A percentile compares a stretch with the other conserved stretches of the same genome.
Evolutionary conservation across 2,113 vertebrate genomes (phyloP).

Genomic region (Centrocercus urophasianus): DNA sequence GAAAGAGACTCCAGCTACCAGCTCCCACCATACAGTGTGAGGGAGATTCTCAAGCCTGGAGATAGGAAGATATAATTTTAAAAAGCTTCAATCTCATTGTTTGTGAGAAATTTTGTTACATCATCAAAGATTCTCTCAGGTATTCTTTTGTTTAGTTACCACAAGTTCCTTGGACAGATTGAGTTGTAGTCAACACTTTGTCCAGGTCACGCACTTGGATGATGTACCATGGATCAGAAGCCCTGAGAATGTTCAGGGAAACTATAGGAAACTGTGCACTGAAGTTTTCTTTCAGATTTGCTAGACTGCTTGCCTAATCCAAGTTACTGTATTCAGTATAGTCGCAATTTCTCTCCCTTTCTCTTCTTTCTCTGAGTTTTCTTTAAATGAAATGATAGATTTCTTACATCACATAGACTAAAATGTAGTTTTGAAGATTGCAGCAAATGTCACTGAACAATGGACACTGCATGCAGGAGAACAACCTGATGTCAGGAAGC

Average conservation of each 20-base stretch:
- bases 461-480: conserved; percentile 57
- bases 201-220: background rate
- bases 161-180: background rate
- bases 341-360: background rate
- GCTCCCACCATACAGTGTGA: background rate
- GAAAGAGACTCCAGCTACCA: background rate
- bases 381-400: conserved; percentile 6
- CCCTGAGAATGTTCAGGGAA: background rate
- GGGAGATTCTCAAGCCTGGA: background rate
- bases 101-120: background rate
- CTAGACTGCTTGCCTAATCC: background rate
- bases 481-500: conserved; percentile 74
- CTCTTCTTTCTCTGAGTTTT: background rate
- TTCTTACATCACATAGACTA: conserved; percentile 22
- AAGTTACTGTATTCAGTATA: background rate
- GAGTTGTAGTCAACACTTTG: background rate
- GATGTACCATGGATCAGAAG: background rate
- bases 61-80: background rate
- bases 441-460: conserved; percentile 80
- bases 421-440: conserved; percentile 58
- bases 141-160: background rate
- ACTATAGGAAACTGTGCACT: background rate
- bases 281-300: background rate
- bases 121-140: background rate
- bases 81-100: background rate